These are phyloP conservation scores for Leucozona laternaria DNA, from an alignment of 2,888 invertebrate species.

Conservation along the genomic window DNA sequence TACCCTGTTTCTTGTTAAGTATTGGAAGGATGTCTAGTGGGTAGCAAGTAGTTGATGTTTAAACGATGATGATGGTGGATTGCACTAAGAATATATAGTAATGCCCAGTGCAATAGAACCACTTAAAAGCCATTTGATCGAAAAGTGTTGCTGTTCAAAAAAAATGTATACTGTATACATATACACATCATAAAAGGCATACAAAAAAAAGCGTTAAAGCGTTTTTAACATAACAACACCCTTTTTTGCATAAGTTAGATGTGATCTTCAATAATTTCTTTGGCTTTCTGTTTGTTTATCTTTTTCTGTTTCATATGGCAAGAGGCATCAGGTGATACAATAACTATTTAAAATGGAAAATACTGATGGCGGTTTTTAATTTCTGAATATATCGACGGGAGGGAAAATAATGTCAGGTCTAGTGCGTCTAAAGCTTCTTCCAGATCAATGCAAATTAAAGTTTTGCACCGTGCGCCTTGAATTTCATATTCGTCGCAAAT, in stretches of 20 bases:
- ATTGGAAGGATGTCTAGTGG: conserved; percentile 48
- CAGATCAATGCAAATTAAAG: no score
- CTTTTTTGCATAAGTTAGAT: not conserved
- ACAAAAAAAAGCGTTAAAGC: not conserved
- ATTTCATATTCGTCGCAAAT: no score
- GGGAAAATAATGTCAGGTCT: no score
- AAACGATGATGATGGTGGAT: conserved; percentile 34
- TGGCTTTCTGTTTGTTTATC: not conserved
- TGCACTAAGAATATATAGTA: conserved; percentile 10
- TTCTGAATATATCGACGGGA: no score
- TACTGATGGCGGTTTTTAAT: no score
- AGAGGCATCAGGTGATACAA: no score
- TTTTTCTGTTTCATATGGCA: not conserved
- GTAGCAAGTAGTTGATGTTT: conserved; percentile 33
- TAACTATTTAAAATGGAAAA: no score
- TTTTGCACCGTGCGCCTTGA: no score
- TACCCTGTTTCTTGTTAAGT: conserved; percentile 49
- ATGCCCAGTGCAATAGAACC: conserved; percentile 23
- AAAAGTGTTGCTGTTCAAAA: not conserved
- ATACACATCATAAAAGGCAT: not conserved
- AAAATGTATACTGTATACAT: no score
- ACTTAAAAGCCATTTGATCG: not conserved
- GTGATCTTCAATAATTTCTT: not conserved
- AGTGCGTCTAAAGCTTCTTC: no score
- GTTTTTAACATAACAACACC: not conserved